Evolutionary conservation across 2,888 invertebrate species (phyloP).

Genomic region (Sipha maydis): DNA sequence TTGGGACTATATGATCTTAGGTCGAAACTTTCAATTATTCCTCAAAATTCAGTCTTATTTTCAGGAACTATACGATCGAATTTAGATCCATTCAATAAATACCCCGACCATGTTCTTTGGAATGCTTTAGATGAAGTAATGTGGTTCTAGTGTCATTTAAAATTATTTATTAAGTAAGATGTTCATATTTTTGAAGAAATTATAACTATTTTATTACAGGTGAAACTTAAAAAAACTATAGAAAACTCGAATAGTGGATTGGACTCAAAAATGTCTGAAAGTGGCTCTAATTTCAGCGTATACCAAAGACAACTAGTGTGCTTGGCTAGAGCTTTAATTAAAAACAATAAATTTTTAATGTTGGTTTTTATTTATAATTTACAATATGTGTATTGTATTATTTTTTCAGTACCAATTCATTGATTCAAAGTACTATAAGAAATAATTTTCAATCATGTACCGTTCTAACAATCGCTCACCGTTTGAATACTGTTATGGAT

Average conservation of each 20-base stretch:
- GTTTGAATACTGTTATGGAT: too few relatives aligned
- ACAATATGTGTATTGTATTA: not conserved
- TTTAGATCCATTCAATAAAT: too few relatives aligned
- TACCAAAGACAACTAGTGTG: constrained; percentile 91
- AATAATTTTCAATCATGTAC: constrained; percentile 83
- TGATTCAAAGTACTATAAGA: constrained; percentile 87
- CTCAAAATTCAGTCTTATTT: too few relatives aligned
- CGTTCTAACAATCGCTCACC: too few relatives aligned
- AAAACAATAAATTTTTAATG: constrained; percentile 82
- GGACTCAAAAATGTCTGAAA: constrained; percentile 76
- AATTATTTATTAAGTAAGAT: too few relatives aligned
- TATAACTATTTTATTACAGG: not conserved
- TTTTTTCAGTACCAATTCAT: constrained; percentile 77
- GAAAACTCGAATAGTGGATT: constrained; percentile 68
- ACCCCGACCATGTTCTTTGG: too few relatives aligned
- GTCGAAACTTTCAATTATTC: too few relatives aligned
- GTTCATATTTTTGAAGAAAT: too few relatives aligned
- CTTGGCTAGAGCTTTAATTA: constrained; percentile 84
- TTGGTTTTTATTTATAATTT: constrained; percentile 76
- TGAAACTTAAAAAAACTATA: not conserved
- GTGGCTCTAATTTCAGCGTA: constrained; percentile 85
- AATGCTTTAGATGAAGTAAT: too few relatives aligned
- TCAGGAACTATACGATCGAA: too few relatives aligned
- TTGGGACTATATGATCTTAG: too few relatives aligned
- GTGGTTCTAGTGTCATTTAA: too few relatives aligned